Percentiles rank a stretch among this genome's conserved stretches.
These are phyloP conservation scores for Dufourea novaeangliae DNA, from an alignment of 1,140 invertebrate genomes.

Conservation along the genomic window DNA sequence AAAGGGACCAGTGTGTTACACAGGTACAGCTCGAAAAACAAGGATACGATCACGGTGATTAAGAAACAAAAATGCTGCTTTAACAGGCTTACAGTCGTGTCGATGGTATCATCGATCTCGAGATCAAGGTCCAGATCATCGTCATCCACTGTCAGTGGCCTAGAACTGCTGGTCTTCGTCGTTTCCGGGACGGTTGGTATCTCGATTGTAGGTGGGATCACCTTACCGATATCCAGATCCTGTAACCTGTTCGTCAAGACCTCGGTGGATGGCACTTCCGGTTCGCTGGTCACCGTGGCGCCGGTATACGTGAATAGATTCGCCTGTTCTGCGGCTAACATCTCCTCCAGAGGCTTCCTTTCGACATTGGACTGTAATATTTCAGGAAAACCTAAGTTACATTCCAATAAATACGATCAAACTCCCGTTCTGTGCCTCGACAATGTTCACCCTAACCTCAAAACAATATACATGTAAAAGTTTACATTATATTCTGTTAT, in stretches of 20 bases:
- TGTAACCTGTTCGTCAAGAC: constrained; percentile 62
- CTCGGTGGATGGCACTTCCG: constrained; percentile 36
- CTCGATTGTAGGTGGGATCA: constrained; percentile 19
- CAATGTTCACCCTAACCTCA: too few relatives aligned
- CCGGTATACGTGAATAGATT: constrained; percentile 79
- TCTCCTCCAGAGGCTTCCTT: constrained; percentile 88
- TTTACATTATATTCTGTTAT: not conserved
- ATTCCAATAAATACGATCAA: not conserved
- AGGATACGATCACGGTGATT: not conserved
- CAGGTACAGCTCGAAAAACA: not conserved
- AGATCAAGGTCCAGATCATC: constrained; percentile 84
- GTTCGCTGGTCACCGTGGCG: constrained; percentile 43
- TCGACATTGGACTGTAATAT: constrained; percentile 86
- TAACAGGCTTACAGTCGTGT: constrained; percentile 83
- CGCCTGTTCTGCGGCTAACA: constrained; percentile 83
- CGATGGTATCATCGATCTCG: constrained; percentile 86
- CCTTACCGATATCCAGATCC: constrained; percentile 65
- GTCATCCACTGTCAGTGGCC: constrained; percentile 78
- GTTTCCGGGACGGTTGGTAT: constrained; percentile 49
- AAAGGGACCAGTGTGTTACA: not conserved
- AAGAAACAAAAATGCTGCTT: not conserved
- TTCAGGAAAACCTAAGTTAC: not conserved
- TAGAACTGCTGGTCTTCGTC: constrained; percentile 63
- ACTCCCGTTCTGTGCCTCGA: too few relatives aligned
- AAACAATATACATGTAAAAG: too few relatives aligned